Evolutionary conservation across 2,113 vertebrate species (phyloP).

Genomic region (Hemibates koningsi): DNA sequence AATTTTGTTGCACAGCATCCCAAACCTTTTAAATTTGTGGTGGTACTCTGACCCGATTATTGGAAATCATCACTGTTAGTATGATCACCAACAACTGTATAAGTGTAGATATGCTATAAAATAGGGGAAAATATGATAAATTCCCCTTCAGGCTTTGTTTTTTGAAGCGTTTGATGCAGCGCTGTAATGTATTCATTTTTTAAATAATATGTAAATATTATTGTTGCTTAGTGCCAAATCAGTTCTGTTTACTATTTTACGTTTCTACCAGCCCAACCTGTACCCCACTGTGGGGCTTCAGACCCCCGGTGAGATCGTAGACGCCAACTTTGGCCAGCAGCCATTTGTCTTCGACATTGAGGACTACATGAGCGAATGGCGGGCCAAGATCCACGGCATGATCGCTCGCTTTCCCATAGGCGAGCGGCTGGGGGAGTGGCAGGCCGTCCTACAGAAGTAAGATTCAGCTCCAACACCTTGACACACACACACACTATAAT

Average conservation of each 20-base stretch:
- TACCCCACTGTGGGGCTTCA: constrained; percentile 98
- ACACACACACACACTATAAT: neutral
- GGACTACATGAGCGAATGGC: constrained; percentile 98
- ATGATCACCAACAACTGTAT: neutral
- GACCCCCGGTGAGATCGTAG: constrained; percentile 96
- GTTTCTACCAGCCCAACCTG: constrained; percentile 82
- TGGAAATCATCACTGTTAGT: neutral
- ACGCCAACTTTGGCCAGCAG: constrained; percentile 98
- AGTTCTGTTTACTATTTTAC: neutral
- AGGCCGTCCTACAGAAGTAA: constrained; percentile 96
- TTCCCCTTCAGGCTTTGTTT: neutral
- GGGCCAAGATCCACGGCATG: constrained; percentile 93
- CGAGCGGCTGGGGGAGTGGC: constrained; percentile 94
- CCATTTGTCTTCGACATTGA: constrained; percentile 98
- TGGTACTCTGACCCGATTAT: neutral
- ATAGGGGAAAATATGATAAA: neutral
- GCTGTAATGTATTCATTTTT: neutral
- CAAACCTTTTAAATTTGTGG: neutral
- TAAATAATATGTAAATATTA: neutral
- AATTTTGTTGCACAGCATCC: neutral
- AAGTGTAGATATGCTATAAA: neutral
- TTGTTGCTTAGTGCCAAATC: neutral
- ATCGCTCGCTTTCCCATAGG: constrained; percentile 93
- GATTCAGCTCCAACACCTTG: constrained; percentile 2
- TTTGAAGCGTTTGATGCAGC: neutral